These are phyloP conservation scores for Charanyca ferruginea DNA, from an alignment of 2,888 invertebrate genomes.

Conservation along the genomic window DNA sequence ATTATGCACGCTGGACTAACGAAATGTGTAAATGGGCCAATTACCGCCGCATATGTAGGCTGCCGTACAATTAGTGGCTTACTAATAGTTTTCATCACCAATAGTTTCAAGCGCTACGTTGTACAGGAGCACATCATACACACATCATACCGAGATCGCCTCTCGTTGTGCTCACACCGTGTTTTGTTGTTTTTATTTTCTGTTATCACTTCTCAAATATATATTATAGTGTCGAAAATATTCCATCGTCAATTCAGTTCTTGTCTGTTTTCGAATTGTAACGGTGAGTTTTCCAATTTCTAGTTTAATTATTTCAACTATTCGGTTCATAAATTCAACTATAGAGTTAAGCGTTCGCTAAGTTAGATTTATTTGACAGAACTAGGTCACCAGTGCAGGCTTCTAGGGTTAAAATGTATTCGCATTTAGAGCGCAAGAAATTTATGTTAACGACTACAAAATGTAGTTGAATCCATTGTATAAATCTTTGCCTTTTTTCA, in stretches of 20 bases:
- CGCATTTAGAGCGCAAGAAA: slow-evolving; percentile 76
- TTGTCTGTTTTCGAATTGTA: slow-evolving; percentile 28
- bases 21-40: slow-evolving; percentile 90
- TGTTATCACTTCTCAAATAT: slow-evolving; percentile 13
- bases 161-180: slow-evolving; percentile 81
- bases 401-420: slow-evolving; percentile 75
- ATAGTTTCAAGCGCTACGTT: slow-evolving; percentile 81
- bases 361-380: slow-evolving; percentile 79
- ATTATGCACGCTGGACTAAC: slow-evolving; percentile 89
- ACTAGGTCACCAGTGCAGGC: slow-evolving; percentile 77
- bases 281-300: slow-evolving; percentile 54
- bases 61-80: slow-evolving; percentile 88
- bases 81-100: slow-evolving; percentile 91
- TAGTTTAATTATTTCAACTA: slow-evolving; percentile 45
- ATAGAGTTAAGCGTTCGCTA: slow-evolving; percentile 69
- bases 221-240: slow-evolving; percentile 12
- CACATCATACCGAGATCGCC: slow-evolving; percentile 84
- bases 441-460: slow-evolving; percentile 77
- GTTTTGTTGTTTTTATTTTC: slow-evolving; percentile 58
- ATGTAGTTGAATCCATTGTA: slow-evolving; percentile 69
- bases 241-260: slow-evolving; percentile 17
- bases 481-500: slow-evolving; percentile 65
- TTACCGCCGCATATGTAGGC: slow-evolving; percentile 90
- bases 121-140: slow-evolving; percentile 82
- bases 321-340: slow-evolving; percentile 66